A percentile compares a stretch with the other conserved stretches of the same genome.
Evolutionary conservation across 2,113 vertebrate genomes (phyloP).

Genomic region (Platichthys stellatus): DNA sequence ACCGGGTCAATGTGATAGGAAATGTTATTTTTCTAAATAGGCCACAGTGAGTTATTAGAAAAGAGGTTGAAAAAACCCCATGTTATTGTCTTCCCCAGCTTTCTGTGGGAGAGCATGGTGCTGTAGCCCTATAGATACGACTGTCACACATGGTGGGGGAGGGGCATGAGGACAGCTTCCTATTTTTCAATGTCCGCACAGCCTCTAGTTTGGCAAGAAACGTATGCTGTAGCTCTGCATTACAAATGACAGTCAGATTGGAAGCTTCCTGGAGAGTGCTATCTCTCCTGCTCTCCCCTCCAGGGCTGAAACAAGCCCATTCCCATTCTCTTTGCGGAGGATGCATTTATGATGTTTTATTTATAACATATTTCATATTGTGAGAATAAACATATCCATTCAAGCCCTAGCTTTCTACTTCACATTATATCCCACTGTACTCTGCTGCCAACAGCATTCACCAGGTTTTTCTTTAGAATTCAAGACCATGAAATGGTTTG

Average conservation of each 20-base stretch:
- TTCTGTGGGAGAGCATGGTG: constrained; percentile 18
- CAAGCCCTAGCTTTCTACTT: too few species aligned
- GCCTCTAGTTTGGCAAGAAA: constrained; percentile 45
- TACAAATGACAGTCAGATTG: constrained; percentile 63
- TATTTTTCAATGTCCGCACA: constrained; percentile 64
- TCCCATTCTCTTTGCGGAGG: neutral
- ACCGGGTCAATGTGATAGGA: neutral
- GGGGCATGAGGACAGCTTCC: constrained; percentile 24
- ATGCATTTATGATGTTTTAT: too few species aligned
- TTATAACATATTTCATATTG: too few species aligned
- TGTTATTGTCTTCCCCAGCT: constrained; percentile 42
- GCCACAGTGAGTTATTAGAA: constrained; percentile 5
- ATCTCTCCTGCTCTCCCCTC: constrained; percentile 46
- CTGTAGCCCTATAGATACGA: constrained; percentile 54
- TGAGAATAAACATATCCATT: too few species aligned
- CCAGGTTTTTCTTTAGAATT: too few species aligned
- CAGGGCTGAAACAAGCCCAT: constrained; percentile 35
- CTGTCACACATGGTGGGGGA: neutral
- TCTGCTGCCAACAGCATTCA: too few species aligned
- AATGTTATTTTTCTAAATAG: constrained; percentile 12
- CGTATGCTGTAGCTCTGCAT: constrained; percentile 36
- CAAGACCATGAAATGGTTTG: too few species aligned
- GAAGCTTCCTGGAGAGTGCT: constrained; percentile 55
- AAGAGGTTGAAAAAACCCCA: constrained; percentile 27
- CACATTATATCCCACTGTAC: too few species aligned